Evolutionary conservation across 2,113 vertebrate genomes (phyloP), one percentile per base, ranked within the genome.

Genomic region (Anser cygnoides): DNA sequence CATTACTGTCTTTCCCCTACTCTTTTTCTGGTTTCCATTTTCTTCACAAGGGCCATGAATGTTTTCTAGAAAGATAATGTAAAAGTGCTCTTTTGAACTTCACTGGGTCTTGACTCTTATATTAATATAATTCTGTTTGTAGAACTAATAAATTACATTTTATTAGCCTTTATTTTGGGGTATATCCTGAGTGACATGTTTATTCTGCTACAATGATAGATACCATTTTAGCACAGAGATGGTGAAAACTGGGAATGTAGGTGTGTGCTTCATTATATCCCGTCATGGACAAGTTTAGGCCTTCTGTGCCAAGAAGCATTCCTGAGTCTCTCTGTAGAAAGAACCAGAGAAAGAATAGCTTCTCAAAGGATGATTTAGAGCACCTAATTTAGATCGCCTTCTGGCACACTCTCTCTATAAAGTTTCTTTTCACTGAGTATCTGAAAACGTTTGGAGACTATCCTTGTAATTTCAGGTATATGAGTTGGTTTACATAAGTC

Each of bases 191-290:
- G 20, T 41, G 9, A 82, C 14, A 39, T n/a, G 14, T 37, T 76
- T 66, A 29, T 66, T 84, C 20, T 74, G 29, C 13, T 54, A 66
- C 26, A 80, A 16, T 52, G 41, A 22, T 58, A 68, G 4, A 61
- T 91, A 91, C 57, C 25, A 44, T 9, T 63, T 75, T 54, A 43
- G 3, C 16, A 50, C 41, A 59, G 58, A 54, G 1, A 20, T 25
- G 49, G 7, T 2, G 21, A 74, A 74, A 81, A 41, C 9, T 35
- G 54, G 39, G 31, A 93, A 84, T n/a, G 72, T 11, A 88, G 2
- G 44, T 12, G 1, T 12, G 2, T 31, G 6, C 5, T 23, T 25
- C 5, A 0, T 73, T 57, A 3, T 31, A 58, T 29, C 13, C 15
- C 22, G 23, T 57, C 57, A 57, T 19, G 33, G 89, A 94, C 3